Conservation (phyloP, 2,113 vertebrate genomes). For the Hippocampus abdominalis region DNA sequence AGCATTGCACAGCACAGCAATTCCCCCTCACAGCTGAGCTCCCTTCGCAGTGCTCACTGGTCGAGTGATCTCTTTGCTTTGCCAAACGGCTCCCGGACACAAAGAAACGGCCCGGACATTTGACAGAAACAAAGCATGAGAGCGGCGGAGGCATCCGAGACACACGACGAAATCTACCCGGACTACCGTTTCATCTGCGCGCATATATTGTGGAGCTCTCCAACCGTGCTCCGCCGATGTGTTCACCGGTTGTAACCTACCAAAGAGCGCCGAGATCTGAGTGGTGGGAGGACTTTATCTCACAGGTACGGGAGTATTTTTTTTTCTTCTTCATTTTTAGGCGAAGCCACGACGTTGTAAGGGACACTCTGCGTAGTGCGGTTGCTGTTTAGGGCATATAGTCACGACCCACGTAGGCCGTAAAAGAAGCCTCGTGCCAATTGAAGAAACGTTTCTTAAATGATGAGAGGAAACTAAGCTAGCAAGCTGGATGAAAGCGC, state of each 20-base stretch:
- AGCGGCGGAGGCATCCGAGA: slow-evolving; percentile 33
- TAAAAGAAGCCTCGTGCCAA: background rate
- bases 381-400: background rate
- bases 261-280: slow-evolving; percentile 46
- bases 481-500: slow-evolving; percentile 6
- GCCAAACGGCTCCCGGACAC: slow-evolving; percentile 34
- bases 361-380: background rate
- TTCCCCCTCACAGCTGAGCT: slow-evolving; percentile 48
- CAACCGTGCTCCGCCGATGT: slow-evolving; percentile 55
- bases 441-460: background rate
- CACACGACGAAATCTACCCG: slow-evolving; percentile 27
- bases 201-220: slow-evolving; percentile 30
- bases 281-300: slow-evolving; percentile 41
- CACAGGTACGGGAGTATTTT: slow-evolving; percentile 47
- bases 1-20: slow-evolving; percentile 29
- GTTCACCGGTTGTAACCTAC: slow-evolving; percentile 51
- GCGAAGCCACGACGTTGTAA: too few relatives aligned
- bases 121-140: slow-evolving; percentile 29
- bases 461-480: background rate
- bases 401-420: background rate
- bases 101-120: slow-evolving; percentile 48
- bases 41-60: slow-evolving; percentile 25
- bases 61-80: background rate
- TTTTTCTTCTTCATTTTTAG: background rate
- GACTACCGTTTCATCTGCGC: slow-evolving; percentile 32